Evolutionary conservation across 2,113 vertebrate genomes (phyloP).

Genomic region (Platichthys stellatus): DNA sequence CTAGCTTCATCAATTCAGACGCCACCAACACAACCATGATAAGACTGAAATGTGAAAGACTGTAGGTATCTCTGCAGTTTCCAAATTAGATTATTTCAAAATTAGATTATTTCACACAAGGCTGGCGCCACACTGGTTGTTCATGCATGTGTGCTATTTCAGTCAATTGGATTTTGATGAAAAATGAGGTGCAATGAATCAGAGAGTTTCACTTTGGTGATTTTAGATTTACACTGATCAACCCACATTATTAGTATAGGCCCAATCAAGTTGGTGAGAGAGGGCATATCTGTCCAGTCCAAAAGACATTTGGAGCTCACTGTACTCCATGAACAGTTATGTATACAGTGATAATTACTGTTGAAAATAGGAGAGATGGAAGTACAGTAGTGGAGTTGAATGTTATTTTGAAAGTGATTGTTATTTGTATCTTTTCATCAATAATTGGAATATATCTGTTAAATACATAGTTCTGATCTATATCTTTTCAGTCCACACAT

Average conservation of each 20-base stretch:
- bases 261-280: too few species aligned
- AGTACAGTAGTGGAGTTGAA: too few species aligned
- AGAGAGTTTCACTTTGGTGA: not conserved
- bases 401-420: too few species aligned
- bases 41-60: constrained; percentile 1
- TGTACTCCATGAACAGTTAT: too few species aligned
- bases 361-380: too few species aligned
- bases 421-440: too few species aligned
- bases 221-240: constrained; percentile 16
- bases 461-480: not conserved
- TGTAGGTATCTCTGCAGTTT: constrained; percentile 13
- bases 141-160: constrained; percentile 43
- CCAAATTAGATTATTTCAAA: constrained; percentile 29
- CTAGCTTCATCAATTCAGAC: constrained; percentile 2
- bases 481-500: not conserved
- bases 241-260: not conserved
- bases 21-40: not conserved
- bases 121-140: not conserved
- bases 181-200: constrained; percentile 18
- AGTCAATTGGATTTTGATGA: constrained; percentile 26
- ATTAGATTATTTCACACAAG: constrained; percentile 25
- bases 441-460: too few species aligned
- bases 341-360: too few species aligned
- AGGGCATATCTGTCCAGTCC: too few species aligned
- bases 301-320: too few species aligned